These are phyloP conservation scores for Lasiurus cinereus DNA, from an alignment of 2,113 vertebrate genomes.

Conservation along the genomic window DNA sequence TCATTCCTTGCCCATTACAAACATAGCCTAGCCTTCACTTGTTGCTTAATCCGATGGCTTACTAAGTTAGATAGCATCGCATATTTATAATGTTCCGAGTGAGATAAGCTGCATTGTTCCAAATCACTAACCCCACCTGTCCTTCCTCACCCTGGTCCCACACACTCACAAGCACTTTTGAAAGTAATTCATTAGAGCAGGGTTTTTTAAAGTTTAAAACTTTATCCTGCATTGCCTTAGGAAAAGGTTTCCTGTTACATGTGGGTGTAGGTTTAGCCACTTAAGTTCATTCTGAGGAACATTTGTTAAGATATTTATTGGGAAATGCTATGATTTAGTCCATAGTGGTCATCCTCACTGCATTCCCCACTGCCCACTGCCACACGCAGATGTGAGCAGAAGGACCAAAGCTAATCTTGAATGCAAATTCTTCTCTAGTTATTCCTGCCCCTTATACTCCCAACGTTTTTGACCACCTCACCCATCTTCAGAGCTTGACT, in stretches of 20 bases:
- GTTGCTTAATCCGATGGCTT: conserved; percentile 82
- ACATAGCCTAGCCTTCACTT: conserved; percentile 79
- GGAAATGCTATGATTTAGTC: background rate
- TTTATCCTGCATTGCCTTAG: conserved; percentile 48
- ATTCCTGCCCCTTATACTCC: rapidly evolving
- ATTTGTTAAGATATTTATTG: background rate
- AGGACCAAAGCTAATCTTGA: background rate
- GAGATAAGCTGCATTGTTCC: conserved; percentile 59
- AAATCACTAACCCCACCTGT: conserved; percentile 63
- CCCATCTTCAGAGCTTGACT: background rate
- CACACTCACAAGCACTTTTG: conserved; percentile 22
- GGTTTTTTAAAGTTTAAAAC: conserved; percentile 12
- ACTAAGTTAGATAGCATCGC: conserved; percentile 76
- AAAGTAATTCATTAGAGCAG: conserved; percentile 64
- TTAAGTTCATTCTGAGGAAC: conserved; percentile 34
- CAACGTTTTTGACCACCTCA: background rate
- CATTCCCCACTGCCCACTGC: rapidly evolving
- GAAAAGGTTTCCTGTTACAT: background rate
- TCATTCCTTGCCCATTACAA: conserved; percentile 83
- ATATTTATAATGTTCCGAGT: conserved; percentile 80
- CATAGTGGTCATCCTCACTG: background rate
- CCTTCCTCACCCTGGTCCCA: background rate
- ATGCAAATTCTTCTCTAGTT: too few relatives aligned
- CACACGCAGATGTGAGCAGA: rapidly evolving
- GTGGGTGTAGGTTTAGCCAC: background rate